Conservation (phyloP, 1,140 invertebrate species). For the Cataglyphis hispanica region DNA sequence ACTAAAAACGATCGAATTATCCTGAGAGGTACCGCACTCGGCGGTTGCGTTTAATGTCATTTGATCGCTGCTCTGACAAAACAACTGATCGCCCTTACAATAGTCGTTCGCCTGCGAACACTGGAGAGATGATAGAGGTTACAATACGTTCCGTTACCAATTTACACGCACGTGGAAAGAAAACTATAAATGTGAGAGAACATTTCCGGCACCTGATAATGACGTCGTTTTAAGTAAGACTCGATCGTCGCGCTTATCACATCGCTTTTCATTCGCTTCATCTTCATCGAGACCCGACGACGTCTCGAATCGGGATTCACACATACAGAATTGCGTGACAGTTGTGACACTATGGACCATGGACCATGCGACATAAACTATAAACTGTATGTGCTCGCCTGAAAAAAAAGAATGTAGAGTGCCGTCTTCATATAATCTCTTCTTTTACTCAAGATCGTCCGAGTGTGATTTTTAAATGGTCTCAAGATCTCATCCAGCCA, state of each 20-base stretch:
- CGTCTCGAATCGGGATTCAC: not conserved
- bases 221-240: conserved; percentile 85
- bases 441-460: too few species aligned
- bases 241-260: conserved; percentile 85
- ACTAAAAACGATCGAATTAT: conserved; percentile 85
- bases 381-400: not conserved
- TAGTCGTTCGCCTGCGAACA: conserved; percentile 80
- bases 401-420: too few species aligned
- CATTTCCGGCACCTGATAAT: conserved; percentile 82
- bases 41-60: conserved; percentile 82
- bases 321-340: conserved; percentile 14
- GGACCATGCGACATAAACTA: not conserved
- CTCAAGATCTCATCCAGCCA: too few species aligned
- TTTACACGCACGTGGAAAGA: not conserved
- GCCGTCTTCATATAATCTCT: too few species aligned
- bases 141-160: conserved; percentile 44
- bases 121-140: conserved; percentile 52
- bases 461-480: too few species aligned
- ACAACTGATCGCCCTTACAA: conserved; percentile 78
- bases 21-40: conserved; percentile 83
- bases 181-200: not conserved
- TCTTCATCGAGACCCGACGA: conserved; percentile 77
- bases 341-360: not conserved
- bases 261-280: conserved; percentile 85
- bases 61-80: conserved; percentile 82